Evolutionary conservation across 2,797 vertebrate genomes (phyloP), one percentile per base, ranked within the genome.

Genomic region (Hoplostethus mediterraneus): DNA sequence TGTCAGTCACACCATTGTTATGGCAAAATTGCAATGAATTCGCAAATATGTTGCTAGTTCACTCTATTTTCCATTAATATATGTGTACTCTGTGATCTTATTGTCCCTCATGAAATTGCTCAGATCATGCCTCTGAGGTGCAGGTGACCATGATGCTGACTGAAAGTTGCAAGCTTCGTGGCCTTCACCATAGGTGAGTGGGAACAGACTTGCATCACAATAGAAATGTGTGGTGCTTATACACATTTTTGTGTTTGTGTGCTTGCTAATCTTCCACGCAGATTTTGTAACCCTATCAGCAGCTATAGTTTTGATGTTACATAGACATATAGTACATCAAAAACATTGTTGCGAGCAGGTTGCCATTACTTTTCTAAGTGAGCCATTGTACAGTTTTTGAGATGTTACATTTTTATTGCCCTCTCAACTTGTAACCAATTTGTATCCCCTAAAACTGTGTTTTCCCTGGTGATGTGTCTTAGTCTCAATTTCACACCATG

Each of bases 101-200:
- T 62, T 76, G 71, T 81, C 68, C 88, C 69, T 69, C 21, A 11
- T 81, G 6, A 71, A 9, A 42, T 44, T 76, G 14, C 53, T 33
- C 87, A 99, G 98, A 99, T 91, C 96, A 99, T 70, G 96, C 98
- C 4, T 99, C 97, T 4, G 98, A 99, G 92, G 95, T 98, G 40
- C 98, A 99, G 91, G 96, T 99, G 92, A 99, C 97, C 30, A 99
- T 99, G 97, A 99, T 99, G 97, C 85, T 99, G 84, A 99, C 98
- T 1, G 98, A 99, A 89, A 98, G 98, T 79, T 99, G 98, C 86
- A 99, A 99, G 86, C 96, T 99, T 2, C 94, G 98, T 62, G 98
- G 98, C 11, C 97, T 99, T 85, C 98, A 99, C 91, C 98, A 99
- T 91, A 96, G 98, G 98, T 98, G 81, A 93, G 94, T 80, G 49